A percentile compares a stretch with the other conserved stretches of the same genome.
Conservation (phyloP, 2,113 vertebrate species). For the Pterocles gutturalis region DNA sequence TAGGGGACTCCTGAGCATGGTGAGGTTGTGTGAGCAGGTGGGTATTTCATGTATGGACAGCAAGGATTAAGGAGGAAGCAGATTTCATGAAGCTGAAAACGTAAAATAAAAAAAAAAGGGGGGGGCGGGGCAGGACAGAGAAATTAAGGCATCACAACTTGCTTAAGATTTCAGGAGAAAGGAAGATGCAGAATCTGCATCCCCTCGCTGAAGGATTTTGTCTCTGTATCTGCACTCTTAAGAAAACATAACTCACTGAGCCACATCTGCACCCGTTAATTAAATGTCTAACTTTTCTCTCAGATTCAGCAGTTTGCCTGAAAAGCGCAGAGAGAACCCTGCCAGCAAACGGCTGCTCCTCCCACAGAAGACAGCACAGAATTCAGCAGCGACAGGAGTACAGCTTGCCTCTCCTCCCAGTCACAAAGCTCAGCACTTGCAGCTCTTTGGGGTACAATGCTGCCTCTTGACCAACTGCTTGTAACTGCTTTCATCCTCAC, state of each 20-base stretch:
- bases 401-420: conserved; percentile 19
- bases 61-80: accelerated
- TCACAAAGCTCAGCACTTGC: not conserved
- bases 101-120: not conserved
- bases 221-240: not conserved
- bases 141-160: not conserved
- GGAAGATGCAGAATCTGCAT: not conserved
- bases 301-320: not conserved
- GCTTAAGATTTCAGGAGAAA: not conserved
- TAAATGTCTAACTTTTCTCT: not conserved
- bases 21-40: not conserved
- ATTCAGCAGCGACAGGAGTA: conserved; percentile 36
- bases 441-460: conserved; percentile 35
- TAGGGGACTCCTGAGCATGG: accelerated
- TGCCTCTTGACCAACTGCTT: conserved; percentile 61
- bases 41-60: accelerated
- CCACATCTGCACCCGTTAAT: not conserved
- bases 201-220: not conserved
- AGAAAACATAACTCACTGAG: not conserved
- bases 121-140: accelerated
- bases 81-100: not conserved
- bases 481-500: conserved; percentile 56
- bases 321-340: accelerated
- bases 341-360: not conserved
- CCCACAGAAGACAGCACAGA: not conserved